Evolutionary conservation across 1,140 invertebrate species (phyloP), one percentile per base, ranked within the genome.

Genomic region (Listronotus bonariensis): DNA sequence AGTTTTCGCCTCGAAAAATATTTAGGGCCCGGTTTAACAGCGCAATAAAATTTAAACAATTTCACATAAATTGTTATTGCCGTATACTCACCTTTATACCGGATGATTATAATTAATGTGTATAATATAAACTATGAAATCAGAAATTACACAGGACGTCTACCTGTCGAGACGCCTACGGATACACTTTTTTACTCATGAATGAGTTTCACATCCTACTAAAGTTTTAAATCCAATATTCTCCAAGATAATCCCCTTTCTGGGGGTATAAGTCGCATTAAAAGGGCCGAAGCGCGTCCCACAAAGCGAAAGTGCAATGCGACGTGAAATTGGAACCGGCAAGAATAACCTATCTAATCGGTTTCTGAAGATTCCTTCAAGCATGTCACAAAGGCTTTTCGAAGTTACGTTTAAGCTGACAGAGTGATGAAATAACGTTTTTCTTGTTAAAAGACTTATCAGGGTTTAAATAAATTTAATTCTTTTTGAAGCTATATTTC

Each of bases 261-360:
- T 12, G 18, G 53, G 41, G 51, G n/a, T 46, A 46, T 46, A 46
- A 49, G 49, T 34, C 67, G 57, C 63, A 69, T 69, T 69, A 69
- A 64, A 68, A 65, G 58, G 57, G 67, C 52, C 46, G 45, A 52
- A 45, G 58, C 66, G 45, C 67, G 53, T 53, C 51, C 58, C 60
- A 72, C 65, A 72, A 68, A 72, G 68, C 52, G 61, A 64, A 65
- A 52, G 68, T 67, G 62, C 68, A 72, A 70, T 70, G 71, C 67
- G 56, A 68, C 71, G 71, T 72, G 71, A 72, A 72, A 72, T 72
- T 72, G 67, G 68, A 72, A 72, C 71, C 68, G 71, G 68, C 71
- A 70, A 72, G 71, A 68, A 72, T 72, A 72, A 72, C 71, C 66
- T 61, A 64, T 65, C 64, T 72, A 72, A 72, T 72, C 71, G 60